phyloP scores from a whole-genome alignment of 2,113 vertebrate species.

The Seriola aureovittata region DNA sequence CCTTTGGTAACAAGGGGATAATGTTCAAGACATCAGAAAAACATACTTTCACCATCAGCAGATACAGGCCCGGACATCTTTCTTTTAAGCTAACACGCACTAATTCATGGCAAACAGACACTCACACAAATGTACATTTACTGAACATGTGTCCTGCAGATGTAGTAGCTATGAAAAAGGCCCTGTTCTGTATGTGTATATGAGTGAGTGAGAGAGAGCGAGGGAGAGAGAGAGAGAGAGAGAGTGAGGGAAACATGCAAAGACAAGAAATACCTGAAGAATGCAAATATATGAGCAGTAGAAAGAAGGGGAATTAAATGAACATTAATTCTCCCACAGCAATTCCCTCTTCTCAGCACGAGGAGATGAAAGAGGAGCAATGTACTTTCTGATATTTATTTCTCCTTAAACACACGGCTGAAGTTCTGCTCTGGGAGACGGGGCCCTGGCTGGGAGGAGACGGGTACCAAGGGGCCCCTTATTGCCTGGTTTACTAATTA shows the following conservation, averaged over 20 bases:
- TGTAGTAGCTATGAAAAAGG: constrained; percentile 74
- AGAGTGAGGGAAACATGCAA: constrained; percentile 53
- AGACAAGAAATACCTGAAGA: constrained; percentile 81
- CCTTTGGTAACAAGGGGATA: constrained; percentile 68
- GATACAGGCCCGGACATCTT: constrained; percentile 63
- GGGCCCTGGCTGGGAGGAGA: constrained; percentile 57
- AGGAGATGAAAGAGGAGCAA: constrained; percentile 83
- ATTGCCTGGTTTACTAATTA: constrained; percentile 82
- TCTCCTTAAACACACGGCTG: constrained; percentile 77
- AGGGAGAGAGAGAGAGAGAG: constrained; percentile 17
- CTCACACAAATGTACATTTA: constrained; percentile 60
- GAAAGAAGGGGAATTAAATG: constrained; percentile 84
- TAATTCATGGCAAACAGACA: constrained; percentile 61
- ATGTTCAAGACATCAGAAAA: constrained; percentile 67
- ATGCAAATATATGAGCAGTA: constrained; percentile 83
- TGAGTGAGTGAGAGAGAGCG: not conserved
- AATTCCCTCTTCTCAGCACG: constrained; percentile 68
- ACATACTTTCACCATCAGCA: constrained; percentile 69
- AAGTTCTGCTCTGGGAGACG: constrained; percentile 69
- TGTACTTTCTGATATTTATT: constrained; percentile 85
- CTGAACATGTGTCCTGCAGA: constrained; percentile 83
- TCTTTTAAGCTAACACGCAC: constrained; percentile 62
- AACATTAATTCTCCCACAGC: constrained; percentile 82
- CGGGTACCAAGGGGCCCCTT: constrained; percentile 64
- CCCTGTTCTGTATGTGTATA: constrained; percentile 63